These are phyloP conservation scores for Lasioglossum pauxillum DNA, from an alignment of 2,888 invertebrate genomes.

Conservation along the genomic window DNA sequence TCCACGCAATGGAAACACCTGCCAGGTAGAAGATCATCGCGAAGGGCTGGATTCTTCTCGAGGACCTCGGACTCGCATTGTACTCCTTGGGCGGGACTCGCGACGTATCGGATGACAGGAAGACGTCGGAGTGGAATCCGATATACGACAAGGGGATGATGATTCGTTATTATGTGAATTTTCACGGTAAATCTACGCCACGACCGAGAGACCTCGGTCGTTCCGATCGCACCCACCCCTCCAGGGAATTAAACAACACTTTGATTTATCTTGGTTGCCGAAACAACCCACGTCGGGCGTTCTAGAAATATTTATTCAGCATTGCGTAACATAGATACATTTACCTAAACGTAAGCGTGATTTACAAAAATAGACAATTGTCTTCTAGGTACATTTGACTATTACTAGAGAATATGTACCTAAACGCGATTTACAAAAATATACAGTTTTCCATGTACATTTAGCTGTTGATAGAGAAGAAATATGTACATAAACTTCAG, in stretches of 20 bases:
- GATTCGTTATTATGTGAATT: conserved; percentile 80
- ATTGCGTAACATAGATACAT: conserved; percentile 38
- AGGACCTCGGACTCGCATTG: conserved; percentile 70
- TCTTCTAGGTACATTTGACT: conserved; percentile 56
- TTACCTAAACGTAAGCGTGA: conserved; percentile 11
- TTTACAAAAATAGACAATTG: conserved; percentile 72
- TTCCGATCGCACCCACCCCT: not conserved
- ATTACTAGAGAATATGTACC: too few relatives aligned
- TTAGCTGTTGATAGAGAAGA: too few relatives aligned
- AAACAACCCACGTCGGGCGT: not conserved
- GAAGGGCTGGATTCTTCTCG: conserved; percentile 54
- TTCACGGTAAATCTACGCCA: conserved; percentile 71
- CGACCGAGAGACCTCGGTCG: conserved; percentile 8
- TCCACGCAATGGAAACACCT: conserved; percentile 61
- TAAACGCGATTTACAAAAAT: too few relatives aligned
- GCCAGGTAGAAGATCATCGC: conserved; percentile 71
- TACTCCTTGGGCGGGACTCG: conserved; percentile 72
- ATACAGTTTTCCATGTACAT: too few relatives aligned
- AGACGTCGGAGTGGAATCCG: conserved; percentile 76
- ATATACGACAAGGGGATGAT: conserved; percentile 78
- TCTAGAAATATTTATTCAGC: not conserved
- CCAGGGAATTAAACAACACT: not conserved
- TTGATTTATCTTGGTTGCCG: not conserved
- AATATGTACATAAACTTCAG: not conserved
- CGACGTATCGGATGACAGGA: conserved; percentile 81